Percentiles rank a stretch among this genome's conserved stretches.
These are phyloP conservation scores for Pristionchus exspectatus DNA, from an alignment of 2,888 invertebrate species.

Conservation along the genomic window DNA sequence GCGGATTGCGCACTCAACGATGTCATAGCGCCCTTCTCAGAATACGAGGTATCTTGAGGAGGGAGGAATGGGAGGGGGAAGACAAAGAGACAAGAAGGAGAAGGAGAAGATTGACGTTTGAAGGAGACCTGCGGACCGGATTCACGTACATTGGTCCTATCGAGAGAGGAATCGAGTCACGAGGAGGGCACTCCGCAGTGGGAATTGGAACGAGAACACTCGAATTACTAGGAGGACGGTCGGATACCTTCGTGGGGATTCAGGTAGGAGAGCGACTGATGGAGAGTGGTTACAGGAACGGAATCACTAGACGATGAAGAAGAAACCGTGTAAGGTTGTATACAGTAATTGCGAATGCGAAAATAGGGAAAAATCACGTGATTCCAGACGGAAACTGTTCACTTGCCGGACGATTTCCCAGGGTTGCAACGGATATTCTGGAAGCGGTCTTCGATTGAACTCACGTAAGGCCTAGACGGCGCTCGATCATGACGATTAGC, in stretches of 20 bases:
- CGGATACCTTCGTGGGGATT: conserved; percentile 49
- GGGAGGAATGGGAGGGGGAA: not conserved
- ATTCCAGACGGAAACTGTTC: conserved; percentile 10
- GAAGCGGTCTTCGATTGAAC: conserved; percentile 38
- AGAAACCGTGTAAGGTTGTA: not conserved
- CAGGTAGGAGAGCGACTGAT: conserved; percentile 9
- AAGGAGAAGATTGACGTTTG: conserved; percentile 9
- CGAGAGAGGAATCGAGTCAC: conserved; percentile 19
- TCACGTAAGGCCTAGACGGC: not conserved
- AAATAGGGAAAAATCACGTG: not conserved
- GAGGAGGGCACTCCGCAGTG: conserved; percentile 51
- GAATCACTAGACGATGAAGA: not conserved
- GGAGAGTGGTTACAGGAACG: not conserved
- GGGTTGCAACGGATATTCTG: not conserved
- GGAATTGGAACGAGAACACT: not conserved
- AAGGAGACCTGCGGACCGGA: conserved; percentile 48
- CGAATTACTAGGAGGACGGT: conserved; percentile 42
- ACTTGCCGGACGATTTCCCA: conserved; percentile 1
- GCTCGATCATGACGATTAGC: not conserved
- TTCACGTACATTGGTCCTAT: conserved; percentile 38
- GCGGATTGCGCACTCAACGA: conserved; percentile 54
- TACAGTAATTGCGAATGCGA: not conserved
- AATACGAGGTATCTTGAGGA: conserved; percentile 25
- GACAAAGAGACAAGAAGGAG: not conserved
- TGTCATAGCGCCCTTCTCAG: conserved; percentile 47